phyloP scores from a whole-genome alignment of 2,797 vertebrate genomes.

The Lophura swinhoii region DNA sequence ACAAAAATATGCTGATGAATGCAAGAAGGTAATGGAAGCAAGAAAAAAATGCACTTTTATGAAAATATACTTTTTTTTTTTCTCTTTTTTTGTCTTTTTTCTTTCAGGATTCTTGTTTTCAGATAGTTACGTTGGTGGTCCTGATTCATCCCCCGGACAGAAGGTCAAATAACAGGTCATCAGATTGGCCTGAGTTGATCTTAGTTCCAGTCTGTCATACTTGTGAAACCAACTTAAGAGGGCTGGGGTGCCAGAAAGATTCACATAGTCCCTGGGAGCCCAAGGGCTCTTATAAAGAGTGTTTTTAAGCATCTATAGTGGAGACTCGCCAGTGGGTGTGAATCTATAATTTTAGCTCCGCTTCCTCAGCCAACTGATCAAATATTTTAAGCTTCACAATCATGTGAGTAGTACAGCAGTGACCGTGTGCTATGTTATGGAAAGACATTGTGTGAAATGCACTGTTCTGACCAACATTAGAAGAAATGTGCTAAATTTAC shows the following conservation, averaged over 20 bases:
- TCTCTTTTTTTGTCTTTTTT: neutral
- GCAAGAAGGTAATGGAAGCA: constrained; percentile 50
- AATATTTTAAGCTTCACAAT: neutral
- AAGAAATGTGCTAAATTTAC: neutral
- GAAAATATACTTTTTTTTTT: neutral
- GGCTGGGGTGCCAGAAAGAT: neutral
- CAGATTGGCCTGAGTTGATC: neutral
- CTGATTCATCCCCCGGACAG: neutral
- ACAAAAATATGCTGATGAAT: constrained; percentile 36
- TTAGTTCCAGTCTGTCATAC: neutral
- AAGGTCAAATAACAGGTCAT: neutral
- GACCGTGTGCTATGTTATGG: neutral
- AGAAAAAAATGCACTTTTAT: neutral
- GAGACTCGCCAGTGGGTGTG: neutral
- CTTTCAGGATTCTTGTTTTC: neutral
- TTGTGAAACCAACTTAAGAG: neutral
- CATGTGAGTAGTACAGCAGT: neutral
- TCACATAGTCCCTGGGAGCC: neutral
- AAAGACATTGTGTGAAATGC: neutral
- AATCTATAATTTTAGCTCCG: neutral
- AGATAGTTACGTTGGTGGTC: neutral
- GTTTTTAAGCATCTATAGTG: neutral
- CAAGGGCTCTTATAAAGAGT: neutral
- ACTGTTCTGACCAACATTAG: neutral
- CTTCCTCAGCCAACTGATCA: neutral